Conservation (phyloP, 2,113 vertebrate genomes). For the Antigone vipio region DNA sequence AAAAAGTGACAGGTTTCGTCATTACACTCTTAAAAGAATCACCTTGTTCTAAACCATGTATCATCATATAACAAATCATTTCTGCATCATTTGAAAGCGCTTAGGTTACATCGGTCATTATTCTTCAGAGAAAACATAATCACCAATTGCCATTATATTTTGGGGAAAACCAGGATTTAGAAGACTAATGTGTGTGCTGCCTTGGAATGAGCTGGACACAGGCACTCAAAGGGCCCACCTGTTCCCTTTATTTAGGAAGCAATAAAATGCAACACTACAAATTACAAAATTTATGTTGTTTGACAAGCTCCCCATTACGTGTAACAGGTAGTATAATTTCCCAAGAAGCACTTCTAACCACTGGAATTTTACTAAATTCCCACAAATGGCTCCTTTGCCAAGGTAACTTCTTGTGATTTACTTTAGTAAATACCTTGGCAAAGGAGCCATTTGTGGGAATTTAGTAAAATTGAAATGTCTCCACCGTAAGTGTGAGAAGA, state of each 20-base stretch:
- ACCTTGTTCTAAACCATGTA: not conserved
- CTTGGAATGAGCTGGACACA: not conserved
- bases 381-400: not conserved
- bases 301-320: not conserved
- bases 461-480: not conserved
- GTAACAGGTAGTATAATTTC: accelerated
- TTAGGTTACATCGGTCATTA: not conserved
- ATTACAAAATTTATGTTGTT: not conserved
- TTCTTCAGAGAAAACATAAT: not conserved
- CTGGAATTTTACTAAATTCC: not conserved
- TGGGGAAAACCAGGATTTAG: not conserved
- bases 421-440: not conserved
- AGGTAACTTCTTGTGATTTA: not conserved
- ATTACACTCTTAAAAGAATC: not conserved
- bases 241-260: not conserved
- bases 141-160: not conserved
- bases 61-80: not conserved
- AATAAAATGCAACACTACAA: not conserved
- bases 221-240: accelerated
- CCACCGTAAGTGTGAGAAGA: not conserved
- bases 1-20: not conserved
- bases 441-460: not conserved
- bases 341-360: not conserved
- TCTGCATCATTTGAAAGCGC: not conserved
- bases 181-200: accelerated